Percentiles rank a stretch among this genome's conserved stretches.
Evolutionary conservation across 2,888 invertebrate species (phyloP).

Genomic region (Agapetus fuscipes): DNA sequence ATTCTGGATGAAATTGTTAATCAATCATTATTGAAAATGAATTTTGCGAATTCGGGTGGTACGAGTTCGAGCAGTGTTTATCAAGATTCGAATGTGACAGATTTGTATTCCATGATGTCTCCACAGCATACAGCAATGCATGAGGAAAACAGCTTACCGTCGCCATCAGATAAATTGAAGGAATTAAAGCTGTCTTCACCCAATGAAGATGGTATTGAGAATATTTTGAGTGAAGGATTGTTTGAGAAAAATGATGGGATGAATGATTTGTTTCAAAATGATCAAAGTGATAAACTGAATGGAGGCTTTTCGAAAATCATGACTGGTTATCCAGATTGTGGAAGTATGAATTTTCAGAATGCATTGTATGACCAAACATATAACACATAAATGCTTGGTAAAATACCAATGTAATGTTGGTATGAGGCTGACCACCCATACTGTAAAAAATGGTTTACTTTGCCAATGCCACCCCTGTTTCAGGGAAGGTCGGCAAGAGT

Average conservation of each 20-base stretch:
- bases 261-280: too few species aligned
- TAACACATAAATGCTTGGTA: neutral
- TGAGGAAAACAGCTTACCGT: constrained; percentile 48
- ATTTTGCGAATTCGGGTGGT: constrained; percentile 23
- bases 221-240: neutral
- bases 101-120: constrained; percentile 19
- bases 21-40: constrained; percentile 32
- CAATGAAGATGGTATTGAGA: constrained; percentile 1
- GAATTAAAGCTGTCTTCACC: constrained; percentile 44
- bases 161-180: constrained; percentile 56
- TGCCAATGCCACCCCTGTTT: too few species aligned
- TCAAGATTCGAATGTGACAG: constrained; percentile 1
- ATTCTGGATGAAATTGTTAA: constrained; percentile 32
- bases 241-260: constrained; percentile 1
- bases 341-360: neutral
- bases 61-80: constrained; percentile 4
- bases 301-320: too few species aligned
- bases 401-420: too few species aligned
- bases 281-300: too few species aligned
- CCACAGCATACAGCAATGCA: constrained; percentile 21
- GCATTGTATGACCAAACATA: constrained; percentile 1
- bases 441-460: too few species aligned
- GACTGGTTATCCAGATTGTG: too few species aligned
- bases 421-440: too few species aligned
- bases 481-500: too few species aligned